Evolutionary conservation across 1,140 invertebrate species (phyloP), one percentile per base, ranked within the genome.

Genomic region (Drosophila equinoxialis): DNA sequence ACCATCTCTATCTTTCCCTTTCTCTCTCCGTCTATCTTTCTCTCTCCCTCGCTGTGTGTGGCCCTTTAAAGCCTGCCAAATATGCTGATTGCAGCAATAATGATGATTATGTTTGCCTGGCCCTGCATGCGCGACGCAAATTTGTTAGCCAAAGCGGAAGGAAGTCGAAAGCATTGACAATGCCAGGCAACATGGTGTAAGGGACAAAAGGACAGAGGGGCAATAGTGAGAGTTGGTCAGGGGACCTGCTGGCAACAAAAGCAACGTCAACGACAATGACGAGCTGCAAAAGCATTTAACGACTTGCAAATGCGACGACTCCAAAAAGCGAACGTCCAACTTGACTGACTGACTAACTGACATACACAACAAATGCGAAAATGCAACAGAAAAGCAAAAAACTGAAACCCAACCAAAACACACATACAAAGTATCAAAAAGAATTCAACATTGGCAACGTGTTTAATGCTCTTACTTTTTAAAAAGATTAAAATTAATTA

Each of bases 51-150:
- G 8, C n/a, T 62, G 39, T 30, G 60, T 35, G 10, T 20, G 17
- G 39, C 57, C 33, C 39, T 39, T 58, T 68, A 45, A 80, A 81
- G 82, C 79, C 79, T 86, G 83, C 83, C 83, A 86, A 86, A 86
- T 86, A 86, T 86, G 83, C 83, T 86, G 83, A 86, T 86, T 86
- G 83, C 83, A 71, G 83, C 79, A 86, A 86, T 86, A 86, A 86
- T 87, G 83, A 86, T 86, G 83, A 86, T 86, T 86, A 86, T 87
- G 83, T 86, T 86, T 87, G 83, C 83, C 76, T 69, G 76, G 71
- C 75, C 79, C 57, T 87, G 83, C 83, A 86, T 86, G 83, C 84
- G 80, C 84, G 76, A 73, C 83, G 81, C 83, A 86, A 86, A 86
- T 86, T 86, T 86, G 83, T 87, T 87, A 82, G 79, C 69, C 83